Conservation (phyloP, 1,140 invertebrate species). For the Scaptodrosophila lebanonensis region DNA sequence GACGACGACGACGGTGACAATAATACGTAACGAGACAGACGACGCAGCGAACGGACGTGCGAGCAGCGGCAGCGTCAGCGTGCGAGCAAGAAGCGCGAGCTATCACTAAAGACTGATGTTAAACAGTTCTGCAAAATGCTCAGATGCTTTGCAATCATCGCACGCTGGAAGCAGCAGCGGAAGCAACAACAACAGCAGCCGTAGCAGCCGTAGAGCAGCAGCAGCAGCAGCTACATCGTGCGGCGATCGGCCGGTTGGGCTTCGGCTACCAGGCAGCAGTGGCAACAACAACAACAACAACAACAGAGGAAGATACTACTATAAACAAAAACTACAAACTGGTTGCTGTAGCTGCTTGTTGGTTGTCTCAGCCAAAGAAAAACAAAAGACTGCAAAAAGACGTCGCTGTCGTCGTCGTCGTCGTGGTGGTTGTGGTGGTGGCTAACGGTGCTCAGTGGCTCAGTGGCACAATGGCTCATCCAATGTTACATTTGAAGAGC, state of each 20-base stretch:
- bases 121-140: conserved; percentile 76
- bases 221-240: conserved; percentile 27
- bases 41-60: conserved; percentile 33
- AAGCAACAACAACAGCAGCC: conserved; percentile 19
- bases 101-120: conserved; percentile 77
- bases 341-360: conserved; percentile 16
- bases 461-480: no score
- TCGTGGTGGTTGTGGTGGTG: conserved; percentile 17
- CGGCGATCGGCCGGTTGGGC: conserved; percentile 25
- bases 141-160: conserved; percentile 63
- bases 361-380: conserved; percentile 49
- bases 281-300: conserved; percentile 24
- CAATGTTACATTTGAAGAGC: conserved; percentile 20
- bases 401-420: conserved; percentile 15
- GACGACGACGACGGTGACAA: no score
- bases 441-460: conserved; percentile 70
- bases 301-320: conserved; percentile 46
- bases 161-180: conserved; percentile 30
- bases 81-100: conserved; percentile 76
- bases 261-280: conserved; percentile 31
- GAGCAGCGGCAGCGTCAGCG: conserved; percentile 69
- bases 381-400: conserved; percentile 48
- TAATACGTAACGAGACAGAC: conserved; percentile 31
- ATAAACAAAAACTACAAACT: conserved; percentile 72
- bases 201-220: conserved; percentile 9